Base-by-base conservation (phyloP, 2,888 invertebrate species). In the Lagria hirta region DNA sequence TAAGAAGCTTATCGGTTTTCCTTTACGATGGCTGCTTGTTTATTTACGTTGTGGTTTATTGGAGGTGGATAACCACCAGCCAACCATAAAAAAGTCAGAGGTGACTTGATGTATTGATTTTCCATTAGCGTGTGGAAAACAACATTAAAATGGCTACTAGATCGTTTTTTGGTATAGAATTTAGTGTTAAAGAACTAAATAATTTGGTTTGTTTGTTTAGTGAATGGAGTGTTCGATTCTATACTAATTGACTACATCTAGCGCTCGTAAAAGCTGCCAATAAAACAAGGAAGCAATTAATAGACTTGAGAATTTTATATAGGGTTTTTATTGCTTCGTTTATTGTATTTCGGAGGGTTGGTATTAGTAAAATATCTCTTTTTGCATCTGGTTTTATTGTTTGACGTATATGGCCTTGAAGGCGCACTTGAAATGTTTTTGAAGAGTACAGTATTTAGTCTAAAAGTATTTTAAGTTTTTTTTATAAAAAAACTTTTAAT, bases 51-150 rank as follows among this genome's bases (percentile, higher is more conserved):
- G 20, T 23, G 46, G 33, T 48, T 46, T 44, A 40, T 43, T 43
- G 45, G 48, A 48, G 52, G 53, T 60, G 51, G 47, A 43, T 57
- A 55, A 57, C 54, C 51, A 49, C 47, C 48, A 55, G 40, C 48
- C 41, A 40, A 47, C 58, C 58, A 55, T 61, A 57, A 59, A 61
- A n/a, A 60, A 60, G 62, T 58, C 55, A 58, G 53, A 60, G 58
- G 56, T 58, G 58, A 54, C 52, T 52, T 60, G 57, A 58, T 49
- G 51, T 60, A 63, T 63, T 55, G 63, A 63, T 62, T 60, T 60
- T 47, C 52, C 61, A 64, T 64, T 62, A 64, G 54, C 49, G 53
- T 47, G 54, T 4, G 18, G 33, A 53, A 57, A 60, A 57, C 56
- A 61, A 61, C 58, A 56, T 36, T 45, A 26, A 36, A 43, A 43